phyloP scores from a whole-genome alignment of 2,888 invertebrate species.

The Drosophila formosana region DNA sequence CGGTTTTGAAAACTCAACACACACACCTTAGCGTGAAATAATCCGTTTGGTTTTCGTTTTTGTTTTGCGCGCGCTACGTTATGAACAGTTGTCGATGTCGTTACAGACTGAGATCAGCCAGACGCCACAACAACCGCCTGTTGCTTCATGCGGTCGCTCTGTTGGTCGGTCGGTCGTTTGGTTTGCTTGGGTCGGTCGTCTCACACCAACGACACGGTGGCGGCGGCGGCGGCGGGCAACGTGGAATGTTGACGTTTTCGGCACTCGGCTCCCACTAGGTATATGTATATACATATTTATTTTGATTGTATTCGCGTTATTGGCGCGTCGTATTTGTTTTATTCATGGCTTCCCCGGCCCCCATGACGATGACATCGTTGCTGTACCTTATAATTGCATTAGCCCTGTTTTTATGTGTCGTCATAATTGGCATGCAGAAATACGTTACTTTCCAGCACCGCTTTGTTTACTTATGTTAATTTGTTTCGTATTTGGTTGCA shows the following conservation, averaged over 20 bases:
- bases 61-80: constrained; percentile 71
- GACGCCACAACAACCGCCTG: constrained; percentile 73
- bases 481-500: constrained; percentile 10
- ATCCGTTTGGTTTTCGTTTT: constrained; percentile 38
- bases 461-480: constrained; percentile 48
- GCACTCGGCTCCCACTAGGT: constrained; percentile 42
- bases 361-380: constrained; percentile 54
- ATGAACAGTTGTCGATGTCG: constrained; percentile 70
- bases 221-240: neutral
- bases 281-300: neutral
- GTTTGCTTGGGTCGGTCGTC: constrained; percentile 9
- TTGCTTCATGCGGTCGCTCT: constrained; percentile 56
- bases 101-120: constrained; percentile 74
- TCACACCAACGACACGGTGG: constrained; percentile 31
- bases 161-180: constrained; percentile 14
- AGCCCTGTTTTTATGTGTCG: constrained; percentile 6
- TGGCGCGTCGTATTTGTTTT: constrained; percentile 44
- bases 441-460: neutral
- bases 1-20: constrained; percentile 40
- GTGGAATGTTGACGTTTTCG: constrained; percentile 56
- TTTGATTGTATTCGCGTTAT: constrained; percentile 30
- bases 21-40: constrained; percentile 29
- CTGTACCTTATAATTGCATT: constrained; percentile 36
- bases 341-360: constrained; percentile 51
- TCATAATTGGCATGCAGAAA: constrained; percentile 1